Conservation (phyloP, 92 coral and sea anemone species). For the Diadumene lineata region DNA sequence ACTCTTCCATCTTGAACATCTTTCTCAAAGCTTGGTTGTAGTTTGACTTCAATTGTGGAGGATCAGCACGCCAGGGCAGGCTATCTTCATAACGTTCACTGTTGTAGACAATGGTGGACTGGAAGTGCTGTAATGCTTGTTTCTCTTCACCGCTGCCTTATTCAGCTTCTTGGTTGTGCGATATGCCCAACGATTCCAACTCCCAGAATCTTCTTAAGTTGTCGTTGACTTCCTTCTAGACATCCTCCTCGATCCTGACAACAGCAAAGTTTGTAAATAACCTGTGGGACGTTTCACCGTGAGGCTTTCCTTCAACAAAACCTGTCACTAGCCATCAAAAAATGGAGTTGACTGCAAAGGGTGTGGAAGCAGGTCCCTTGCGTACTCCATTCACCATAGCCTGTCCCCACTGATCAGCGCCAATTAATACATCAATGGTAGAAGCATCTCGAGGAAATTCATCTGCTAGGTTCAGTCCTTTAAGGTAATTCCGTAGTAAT, state of each 20-base stretch:
- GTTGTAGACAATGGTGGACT: constrained; percentile 4
- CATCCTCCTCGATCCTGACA: neutral
- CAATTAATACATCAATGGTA: too few species aligned
- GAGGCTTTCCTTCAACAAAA: neutral
- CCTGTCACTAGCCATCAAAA: constrained; percentile 8
- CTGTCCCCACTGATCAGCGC: too few species aligned
- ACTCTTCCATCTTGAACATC: constrained; percentile 11
- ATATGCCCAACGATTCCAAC: constrained; percentile 30
- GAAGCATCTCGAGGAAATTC: too few species aligned
- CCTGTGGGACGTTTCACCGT: neutral
- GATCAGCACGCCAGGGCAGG: constrained; percentile 27
- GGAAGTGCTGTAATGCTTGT: constrained; percentile 33
- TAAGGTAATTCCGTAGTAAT: too few species aligned
- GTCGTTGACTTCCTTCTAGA: neutral
- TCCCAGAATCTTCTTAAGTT: constrained; percentile 33
- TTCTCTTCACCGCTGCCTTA: too few species aligned
- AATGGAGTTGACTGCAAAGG: constrained; percentile 11
- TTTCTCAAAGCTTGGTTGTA: constrained; percentile 19
- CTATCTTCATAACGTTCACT: constrained; percentile 27
- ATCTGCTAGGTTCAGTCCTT: too few species aligned
- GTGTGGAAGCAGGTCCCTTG: constrained; percentile 12
- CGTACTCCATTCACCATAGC: constrained; percentile 11
- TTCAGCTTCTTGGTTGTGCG: neutral
- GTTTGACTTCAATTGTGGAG: constrained; percentile 16
- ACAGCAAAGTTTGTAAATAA: neutral